Conservation (phyloP, 2,888 invertebrate genomes). For the Gymnocheta viridis region DNA sequence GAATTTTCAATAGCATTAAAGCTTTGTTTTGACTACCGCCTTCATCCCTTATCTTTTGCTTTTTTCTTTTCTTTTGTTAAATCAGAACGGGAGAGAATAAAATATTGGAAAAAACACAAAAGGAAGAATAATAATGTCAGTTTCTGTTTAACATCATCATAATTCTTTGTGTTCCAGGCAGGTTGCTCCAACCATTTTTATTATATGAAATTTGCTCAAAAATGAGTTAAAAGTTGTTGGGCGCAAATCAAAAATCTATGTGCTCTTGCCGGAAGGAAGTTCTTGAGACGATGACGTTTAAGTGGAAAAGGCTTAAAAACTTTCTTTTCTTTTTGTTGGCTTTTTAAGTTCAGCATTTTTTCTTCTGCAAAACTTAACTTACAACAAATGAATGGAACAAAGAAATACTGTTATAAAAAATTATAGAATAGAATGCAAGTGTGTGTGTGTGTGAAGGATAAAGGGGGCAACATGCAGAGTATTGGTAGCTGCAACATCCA, state of each 20-base stretch:
- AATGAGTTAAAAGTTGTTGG: constrained; percentile 41
- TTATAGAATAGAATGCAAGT: neutral
- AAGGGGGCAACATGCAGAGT: neutral
- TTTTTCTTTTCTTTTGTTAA: constrained; percentile 23
- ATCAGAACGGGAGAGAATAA: constrained; percentile 15
- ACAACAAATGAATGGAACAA: constrained; percentile 3
- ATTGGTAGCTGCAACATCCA: constrained; percentile 7
- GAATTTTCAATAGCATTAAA: constrained; percentile 19
- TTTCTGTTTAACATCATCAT: constrained; percentile 62
- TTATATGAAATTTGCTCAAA: neutral
- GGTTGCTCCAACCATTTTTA: neutral
- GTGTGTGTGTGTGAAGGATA: neutral
- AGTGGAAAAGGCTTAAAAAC: constrained; percentile 65
- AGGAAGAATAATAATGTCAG: constrained; percentile 25
- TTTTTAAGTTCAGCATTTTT: constrained; percentile 3
- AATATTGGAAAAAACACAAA: neutral
- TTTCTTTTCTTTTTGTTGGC: constrained; percentile 54
- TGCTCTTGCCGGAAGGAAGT: constrained; percentile 66
- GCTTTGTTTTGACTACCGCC: constrained; percentile 17
- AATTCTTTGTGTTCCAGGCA: constrained; percentile 13
- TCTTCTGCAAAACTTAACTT: neutral
- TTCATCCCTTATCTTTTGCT: neutral
- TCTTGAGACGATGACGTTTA: constrained; percentile 68
- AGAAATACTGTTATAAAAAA: constrained; percentile 13
- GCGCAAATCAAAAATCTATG: constrained; percentile 50